Evolutionary conservation across 2,888 invertebrate genomes (phyloP), one percentile per base, ranked within the genome.

Genomic region (Acanthosoma haemorrhoidale): DNA sequence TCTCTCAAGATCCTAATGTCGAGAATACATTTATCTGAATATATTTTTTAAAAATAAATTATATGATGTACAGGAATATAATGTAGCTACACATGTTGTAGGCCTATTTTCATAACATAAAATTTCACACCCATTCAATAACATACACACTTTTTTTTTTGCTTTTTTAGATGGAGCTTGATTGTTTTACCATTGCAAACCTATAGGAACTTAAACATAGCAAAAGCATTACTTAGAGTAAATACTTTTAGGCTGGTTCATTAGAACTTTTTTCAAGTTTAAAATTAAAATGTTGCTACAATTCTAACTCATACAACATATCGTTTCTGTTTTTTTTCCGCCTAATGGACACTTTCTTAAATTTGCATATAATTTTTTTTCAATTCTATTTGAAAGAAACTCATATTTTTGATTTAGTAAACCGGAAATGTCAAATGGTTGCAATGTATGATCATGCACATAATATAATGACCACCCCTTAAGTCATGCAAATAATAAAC

Each of bases 51-150:
- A 69, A 60, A 61, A 61, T 61, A 69, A 61, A 61, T 36, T 29
- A 21, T 43, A 61, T 61, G 69, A 69, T 61, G 60, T 69, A 69
- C 32, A 69, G 69, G 69, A 69, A 69, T 43, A 60, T 32, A 57
- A 69, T 61, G 71, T 70, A 67, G 71, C 70, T 71, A 71, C 66
- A 70, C 67, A 70, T 70, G 71, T n/a, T n/a, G n/a, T 73, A 73
- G 73, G 73, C 73, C 73, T 73, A 73, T 67, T 67, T 70, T 72
- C 58, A 69, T 61, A 69, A 69, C 61, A 72, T 72, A 72, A 73
- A 73, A 66, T 70, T 63, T 72, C 72, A 73, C 73, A 72, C 72
- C 70, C 73, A 73, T 73, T 72, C 73, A 63, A 59, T 73, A 71
- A 73, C 73, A 72, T 73, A 73, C 73, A 73, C 73, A 73, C 73